Evolutionary conservation across 2,113 vertebrate genomes (phyloP).

Genomic region (Furnarius figulus): DNA sequence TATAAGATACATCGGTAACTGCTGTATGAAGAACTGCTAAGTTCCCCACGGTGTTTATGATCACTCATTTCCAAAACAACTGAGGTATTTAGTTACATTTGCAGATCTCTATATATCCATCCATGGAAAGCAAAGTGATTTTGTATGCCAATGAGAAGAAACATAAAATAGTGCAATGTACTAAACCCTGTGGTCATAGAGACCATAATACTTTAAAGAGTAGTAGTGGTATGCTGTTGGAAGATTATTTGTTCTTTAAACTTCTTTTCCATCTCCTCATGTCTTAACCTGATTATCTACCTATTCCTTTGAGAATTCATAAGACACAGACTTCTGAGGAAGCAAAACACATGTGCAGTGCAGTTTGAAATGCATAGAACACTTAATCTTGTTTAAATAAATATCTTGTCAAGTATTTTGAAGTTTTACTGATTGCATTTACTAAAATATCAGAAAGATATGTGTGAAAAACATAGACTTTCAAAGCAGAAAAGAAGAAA

Average conservation of each 20-base stretch:
- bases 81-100: neutral
- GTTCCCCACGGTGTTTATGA: neutral
- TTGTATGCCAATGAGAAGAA: neutral
- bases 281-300: neutral
- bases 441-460: neutral
- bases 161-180: neutral
- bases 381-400: neutral
- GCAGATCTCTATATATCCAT: neutral
- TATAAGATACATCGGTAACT: neutral
- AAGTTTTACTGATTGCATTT: neutral
- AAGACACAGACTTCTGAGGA: neutral
- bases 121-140: neutral
- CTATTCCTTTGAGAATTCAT: neutral
- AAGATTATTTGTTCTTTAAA: neutral
- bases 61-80: neutral
- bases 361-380: neutral
- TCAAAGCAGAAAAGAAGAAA: neutral
- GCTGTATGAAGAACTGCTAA: rapidly evolving
- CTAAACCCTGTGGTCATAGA: neutral
- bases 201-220: neutral
- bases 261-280: neutral
- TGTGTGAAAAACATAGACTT: neutral
- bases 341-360: neutral
- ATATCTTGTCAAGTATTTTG: neutral
- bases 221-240: neutral